Evolutionary conservation across 1,140 invertebrate genomes (phyloP).

Genomic region (Trinorchestia longiramus): DNA sequence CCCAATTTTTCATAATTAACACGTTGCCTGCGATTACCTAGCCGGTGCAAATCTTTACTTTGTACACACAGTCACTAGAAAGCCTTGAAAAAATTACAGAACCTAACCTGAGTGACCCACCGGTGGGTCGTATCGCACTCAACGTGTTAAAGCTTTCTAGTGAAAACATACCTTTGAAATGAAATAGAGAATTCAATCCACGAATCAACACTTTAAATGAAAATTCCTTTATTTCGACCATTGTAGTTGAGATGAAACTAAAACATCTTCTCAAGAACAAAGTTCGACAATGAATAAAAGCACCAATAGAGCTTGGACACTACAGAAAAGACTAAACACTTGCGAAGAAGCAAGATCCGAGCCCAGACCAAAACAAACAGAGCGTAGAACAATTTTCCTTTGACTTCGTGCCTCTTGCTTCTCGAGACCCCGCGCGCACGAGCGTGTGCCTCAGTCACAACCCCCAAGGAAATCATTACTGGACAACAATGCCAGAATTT

Average conservation of each 20-base stretch:
- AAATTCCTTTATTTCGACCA: background rate
- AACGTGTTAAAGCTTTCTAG: no score
- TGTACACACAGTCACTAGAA: no score
- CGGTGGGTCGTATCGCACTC: no score
- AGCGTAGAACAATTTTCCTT: background rate
- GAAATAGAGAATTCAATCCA: background rate
- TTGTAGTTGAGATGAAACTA: background rate
- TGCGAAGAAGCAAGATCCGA: background rate
- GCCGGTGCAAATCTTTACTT: no score
- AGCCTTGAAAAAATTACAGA: no score
- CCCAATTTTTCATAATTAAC: no score
- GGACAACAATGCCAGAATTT: constrained; percentile 51
- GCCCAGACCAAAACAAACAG: background rate
- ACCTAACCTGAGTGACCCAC: no score
- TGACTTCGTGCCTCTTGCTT: background rate
- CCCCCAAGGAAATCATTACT: constrained; percentile 52
- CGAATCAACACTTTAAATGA: background rate
- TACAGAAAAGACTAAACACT: background rate
- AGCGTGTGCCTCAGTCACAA: constrained; percentile 37
- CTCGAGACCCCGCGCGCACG: background rate
- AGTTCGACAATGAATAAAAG: background rate
- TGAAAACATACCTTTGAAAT: background rate
- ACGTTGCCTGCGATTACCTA: no score
- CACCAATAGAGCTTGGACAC: background rate
- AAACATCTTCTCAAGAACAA: background rate